Conservation (phyloP, 2,888 invertebrate species). For the Polymixis flavicincta region DNA sequence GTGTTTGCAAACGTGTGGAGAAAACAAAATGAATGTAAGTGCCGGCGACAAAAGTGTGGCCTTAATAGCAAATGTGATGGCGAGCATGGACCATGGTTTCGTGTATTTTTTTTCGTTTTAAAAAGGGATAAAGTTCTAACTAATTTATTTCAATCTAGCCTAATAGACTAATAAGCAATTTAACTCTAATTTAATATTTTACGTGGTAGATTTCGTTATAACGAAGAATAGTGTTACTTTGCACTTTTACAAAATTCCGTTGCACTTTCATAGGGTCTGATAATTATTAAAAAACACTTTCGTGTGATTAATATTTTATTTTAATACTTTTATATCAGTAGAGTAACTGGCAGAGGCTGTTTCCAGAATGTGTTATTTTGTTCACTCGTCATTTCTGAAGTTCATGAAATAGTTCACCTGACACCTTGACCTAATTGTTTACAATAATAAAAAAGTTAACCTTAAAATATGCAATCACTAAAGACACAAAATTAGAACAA, state of each 20-base stretch:
- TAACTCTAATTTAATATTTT: too few relatives aligned
- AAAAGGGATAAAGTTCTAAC: too few relatives aligned
- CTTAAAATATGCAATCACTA: background rate
- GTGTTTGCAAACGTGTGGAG: constrained; percentile 22
- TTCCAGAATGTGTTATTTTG: background rate
- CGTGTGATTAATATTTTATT: background rate
- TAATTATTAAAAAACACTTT: too few relatives aligned
- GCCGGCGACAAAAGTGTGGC: constrained; percentile 31
- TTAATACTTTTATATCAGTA: background rate
- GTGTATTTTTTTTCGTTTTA: too few relatives aligned
- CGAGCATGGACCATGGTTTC: constrained; percentile 1
- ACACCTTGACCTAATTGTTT: background rate
- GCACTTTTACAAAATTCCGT: too few relatives aligned
- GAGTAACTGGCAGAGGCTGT: background rate
- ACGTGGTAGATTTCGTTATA: too few relatives aligned
- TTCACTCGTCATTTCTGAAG: background rate
- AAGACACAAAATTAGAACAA: background rate
- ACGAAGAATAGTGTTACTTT: too few relatives aligned
- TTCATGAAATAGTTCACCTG: background rate
- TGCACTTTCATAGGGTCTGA: too few relatives aligned
- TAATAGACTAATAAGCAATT: too few relatives aligned
- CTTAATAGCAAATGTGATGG: constrained; percentile 24
- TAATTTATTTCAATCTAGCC: too few relatives aligned
- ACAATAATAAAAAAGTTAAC: background rate
- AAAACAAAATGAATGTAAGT: constrained; percentile 27